Evolutionary conservation across 2,113 vertebrate species (phyloP).

Genomic region (Brachyhypopomus gauderio): DNA sequence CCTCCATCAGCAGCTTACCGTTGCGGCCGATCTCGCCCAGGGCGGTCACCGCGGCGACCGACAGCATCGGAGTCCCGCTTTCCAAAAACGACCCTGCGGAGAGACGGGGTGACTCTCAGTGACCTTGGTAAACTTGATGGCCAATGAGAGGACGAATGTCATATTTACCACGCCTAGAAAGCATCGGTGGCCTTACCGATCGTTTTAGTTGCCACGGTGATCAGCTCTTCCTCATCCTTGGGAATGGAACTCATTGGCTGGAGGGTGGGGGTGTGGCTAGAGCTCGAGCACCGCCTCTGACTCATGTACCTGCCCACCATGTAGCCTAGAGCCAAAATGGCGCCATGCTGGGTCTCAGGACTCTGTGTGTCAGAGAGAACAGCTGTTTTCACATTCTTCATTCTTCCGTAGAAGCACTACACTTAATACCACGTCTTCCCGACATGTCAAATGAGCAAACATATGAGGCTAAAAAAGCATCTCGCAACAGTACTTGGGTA

Average conservation of each 20-base stretch:
- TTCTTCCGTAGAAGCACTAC: not conserved
- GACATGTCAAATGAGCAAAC: not conserved
- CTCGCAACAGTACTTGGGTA: too few relatives aligned
- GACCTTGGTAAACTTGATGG: not conserved
- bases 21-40: slow-evolving; percentile 94
- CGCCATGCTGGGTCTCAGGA: slow-evolving; percentile 92
- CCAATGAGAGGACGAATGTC: too few relatives aligned
- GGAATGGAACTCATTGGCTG: slow-evolving; percentile 68
- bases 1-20: slow-evolving; percentile 83
- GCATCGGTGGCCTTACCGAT: slow-evolving; percentile 76
- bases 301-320: slow-evolving; percentile 90
- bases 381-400: not conserved
- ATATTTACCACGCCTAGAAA: too few relatives aligned
- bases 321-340: slow-evolving; percentile 93
- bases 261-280: slow-evolving; percentile 62
- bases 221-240: slow-evolving; percentile 82
- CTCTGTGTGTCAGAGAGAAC: slow-evolving; percentile 72
- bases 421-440: too few relatives aligned
- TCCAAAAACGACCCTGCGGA: slow-evolving; percentile 87
- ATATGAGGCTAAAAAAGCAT: not conserved
- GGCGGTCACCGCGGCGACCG: slow-evolving; percentile 88
- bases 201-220: slow-evolving; percentile 85
- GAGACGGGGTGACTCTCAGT: not conserved
- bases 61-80: slow-evolving; percentile 81
- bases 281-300: slow-evolving; percentile 74